A percentile compares a stretch with the other conserved stretches of the same genome.
These are phyloP conservation scores for Pocota personata DNA, from an alignment of 2,888 invertebrate genomes.

Conservation along the genomic window DNA sequence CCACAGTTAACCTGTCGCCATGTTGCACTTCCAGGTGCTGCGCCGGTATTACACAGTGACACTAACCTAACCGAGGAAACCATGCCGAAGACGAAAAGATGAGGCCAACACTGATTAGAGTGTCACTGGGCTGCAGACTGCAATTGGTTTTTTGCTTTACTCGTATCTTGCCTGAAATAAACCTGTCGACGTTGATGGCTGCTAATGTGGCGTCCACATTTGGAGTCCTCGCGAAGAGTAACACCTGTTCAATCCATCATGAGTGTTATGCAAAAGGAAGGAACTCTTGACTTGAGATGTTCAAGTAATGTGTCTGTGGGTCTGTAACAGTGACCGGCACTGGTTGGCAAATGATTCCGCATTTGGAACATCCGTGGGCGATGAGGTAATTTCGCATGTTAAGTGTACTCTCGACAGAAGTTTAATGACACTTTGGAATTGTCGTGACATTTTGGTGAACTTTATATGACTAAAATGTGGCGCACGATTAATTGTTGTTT, in stretches of 20 bases:
- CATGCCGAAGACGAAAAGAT: neutral
- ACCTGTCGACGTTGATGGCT: constrained; percentile 28
- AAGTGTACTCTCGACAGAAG: neutral
- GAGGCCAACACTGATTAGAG: constrained; percentile 43
- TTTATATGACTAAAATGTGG: neutral
- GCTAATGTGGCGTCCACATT: constrained; percentile 4
- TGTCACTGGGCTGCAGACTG: constrained; percentile 29
- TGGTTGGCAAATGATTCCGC: constrained; percentile 18
- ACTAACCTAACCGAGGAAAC: constrained; percentile 16
- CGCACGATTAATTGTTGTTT: neutral
- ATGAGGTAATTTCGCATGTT: constrained; percentile 5
- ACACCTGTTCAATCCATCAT: neutral
- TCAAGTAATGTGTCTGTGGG: constrained; percentile 4
- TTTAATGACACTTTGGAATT: constrained; percentile 6
- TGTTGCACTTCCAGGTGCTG: constrained; percentile 43
- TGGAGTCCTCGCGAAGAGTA: constrained; percentile 14
- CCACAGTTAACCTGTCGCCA: constrained; percentile 58
- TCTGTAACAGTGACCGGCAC: neutral
- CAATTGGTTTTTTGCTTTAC: neutral
- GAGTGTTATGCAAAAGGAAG: constrained; percentile 39
- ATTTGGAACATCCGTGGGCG: constrained; percentile 25
- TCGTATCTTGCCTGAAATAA: neutral
- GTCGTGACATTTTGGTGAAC: neutral
- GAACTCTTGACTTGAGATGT: constrained; percentile 11
- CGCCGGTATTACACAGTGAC: constrained; percentile 37